These are phyloP conservation scores for Pammene fasciana DNA, from an alignment of 2,888 invertebrate genomes.

Conservation along the genomic window DNA sequence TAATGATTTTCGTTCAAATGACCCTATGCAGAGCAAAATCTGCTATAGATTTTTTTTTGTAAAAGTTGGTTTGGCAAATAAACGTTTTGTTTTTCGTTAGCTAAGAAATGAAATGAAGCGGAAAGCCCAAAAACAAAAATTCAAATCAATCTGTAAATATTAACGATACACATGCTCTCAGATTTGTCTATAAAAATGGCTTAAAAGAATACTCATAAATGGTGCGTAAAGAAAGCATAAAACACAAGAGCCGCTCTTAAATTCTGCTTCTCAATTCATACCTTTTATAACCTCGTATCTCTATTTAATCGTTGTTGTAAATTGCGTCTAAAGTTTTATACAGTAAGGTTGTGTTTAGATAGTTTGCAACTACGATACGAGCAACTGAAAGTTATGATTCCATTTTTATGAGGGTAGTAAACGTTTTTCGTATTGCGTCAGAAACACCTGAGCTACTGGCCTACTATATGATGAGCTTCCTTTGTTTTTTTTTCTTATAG, in stretches of 20 bases:
- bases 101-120: too few relatives aligned
- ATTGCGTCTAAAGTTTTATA: not conserved
- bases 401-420: conserved; percentile 24
- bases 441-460: conserved; percentile 13
- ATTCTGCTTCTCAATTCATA: conserved; percentile 16
- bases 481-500: not conserved
- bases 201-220: conserved; percentile 35
- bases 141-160: conserved; percentile 7
- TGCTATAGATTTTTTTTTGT: too few relatives aligned
- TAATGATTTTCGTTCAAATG: too few relatives aligned
- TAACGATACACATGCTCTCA: not conserved
- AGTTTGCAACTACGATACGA: not conserved
- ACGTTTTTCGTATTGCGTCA: conserved; percentile 7
- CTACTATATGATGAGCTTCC: conserved; percentile 1
- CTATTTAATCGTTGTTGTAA: not conserved
- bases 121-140: too few relatives aligned
- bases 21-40: too few relatives aligned
- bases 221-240: conserved; percentile 28
- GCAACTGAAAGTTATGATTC: not conserved
- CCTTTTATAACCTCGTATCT: not conserved
- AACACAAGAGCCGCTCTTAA: conserved; percentile 12
- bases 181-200: conserved; percentile 32
- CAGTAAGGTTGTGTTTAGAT: conserved; percentile 1
- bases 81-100: too few relatives aligned
- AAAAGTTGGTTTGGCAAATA: too few relatives aligned